A percentile compares a stretch with the other conserved stretches of the same genome.
These are phyloP conservation scores for Lumbricus terrestris DNA, from an alignment of 2,888 invertebrate species.

Conservation along the genomic window DNA sequence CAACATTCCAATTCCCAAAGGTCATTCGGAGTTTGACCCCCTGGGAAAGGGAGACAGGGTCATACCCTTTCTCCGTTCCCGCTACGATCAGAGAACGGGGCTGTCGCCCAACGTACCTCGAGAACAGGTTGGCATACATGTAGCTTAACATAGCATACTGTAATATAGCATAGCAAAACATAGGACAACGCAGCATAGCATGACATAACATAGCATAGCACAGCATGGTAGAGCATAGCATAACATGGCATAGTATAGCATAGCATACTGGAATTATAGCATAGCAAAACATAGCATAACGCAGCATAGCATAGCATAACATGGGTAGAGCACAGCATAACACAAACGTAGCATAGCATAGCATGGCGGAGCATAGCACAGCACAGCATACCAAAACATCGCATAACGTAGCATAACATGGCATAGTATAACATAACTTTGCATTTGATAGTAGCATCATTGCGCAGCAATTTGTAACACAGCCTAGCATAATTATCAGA, in stretches of 20 bases:
- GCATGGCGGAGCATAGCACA: constrained; percentile 7
- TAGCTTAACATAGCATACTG: neutral
- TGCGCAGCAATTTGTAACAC: too few relatives aligned
- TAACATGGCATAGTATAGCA: neutral
- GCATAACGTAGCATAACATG: too few relatives aligned
- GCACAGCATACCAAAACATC: neutral
- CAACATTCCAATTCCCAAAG: constrained; percentile 64
- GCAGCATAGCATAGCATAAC: constrained; percentile 14
- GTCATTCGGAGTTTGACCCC: constrained; percentile 58
- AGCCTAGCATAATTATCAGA: too few relatives aligned
- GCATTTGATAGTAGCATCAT: too few relatives aligned
- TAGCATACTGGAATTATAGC: neutral
- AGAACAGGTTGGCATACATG: constrained; percentile 58
- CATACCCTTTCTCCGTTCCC: constrained; percentile 64
- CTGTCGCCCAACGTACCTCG: constrained; percentile 66
- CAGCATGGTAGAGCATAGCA: constrained; percentile 7
- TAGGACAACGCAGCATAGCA: neutral
- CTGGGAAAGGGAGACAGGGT: constrained; percentile 44
- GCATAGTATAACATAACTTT: too few relatives aligned
- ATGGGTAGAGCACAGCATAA: neutral
- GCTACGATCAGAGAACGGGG: constrained; percentile 65
- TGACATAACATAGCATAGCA: constrained; percentile 10
- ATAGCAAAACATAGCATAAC: neutral
- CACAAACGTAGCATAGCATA: neutral
- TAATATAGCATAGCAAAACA: neutral